phyloP scores from a whole-genome alignment of 2,797 vertebrate genomes.

The Anguilla obscura region DNA sequence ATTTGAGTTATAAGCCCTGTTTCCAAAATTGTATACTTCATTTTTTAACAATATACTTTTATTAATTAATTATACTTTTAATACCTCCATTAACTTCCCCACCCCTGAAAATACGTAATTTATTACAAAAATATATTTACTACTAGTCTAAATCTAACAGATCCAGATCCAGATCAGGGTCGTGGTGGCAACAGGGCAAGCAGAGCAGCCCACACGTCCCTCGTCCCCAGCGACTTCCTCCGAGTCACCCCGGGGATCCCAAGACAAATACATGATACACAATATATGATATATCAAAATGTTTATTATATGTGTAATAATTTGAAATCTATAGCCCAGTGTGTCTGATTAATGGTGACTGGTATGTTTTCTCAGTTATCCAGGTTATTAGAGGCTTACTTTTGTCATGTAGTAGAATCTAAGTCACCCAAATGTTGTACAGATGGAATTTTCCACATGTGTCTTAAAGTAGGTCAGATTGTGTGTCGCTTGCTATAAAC shows the following conservation, averaged over 20 bases:
- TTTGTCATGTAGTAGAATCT: background rate
- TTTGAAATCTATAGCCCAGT: background rate
- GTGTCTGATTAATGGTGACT: background rate
- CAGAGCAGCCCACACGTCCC: no score
- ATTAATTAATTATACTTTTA: background rate
- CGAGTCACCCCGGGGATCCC: no score
- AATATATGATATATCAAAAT: background rate
- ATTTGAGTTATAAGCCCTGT: background rate
- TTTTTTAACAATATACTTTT: background rate
- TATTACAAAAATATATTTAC: no score
- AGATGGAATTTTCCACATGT: background rate
- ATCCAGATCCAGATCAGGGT: no score
- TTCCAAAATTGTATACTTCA: background rate
- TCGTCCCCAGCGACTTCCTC: no score
- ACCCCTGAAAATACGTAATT: background rate
- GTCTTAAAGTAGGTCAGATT: background rate
- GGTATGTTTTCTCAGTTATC: background rate
- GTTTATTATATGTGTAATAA: background rate
- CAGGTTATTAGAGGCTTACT: background rate
- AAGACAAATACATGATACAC: no score
- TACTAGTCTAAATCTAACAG: no score
- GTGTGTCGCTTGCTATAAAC: background rate
- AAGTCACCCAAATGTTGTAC: background rate
- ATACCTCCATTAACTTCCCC: background rate
- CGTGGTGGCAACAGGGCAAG: no score